Percentiles rank a stretch among this genome's conserved stretches.
phyloP scores from a whole-genome alignment of 2,888 invertebrate species.

The Campopleginae sp. region DNA sequence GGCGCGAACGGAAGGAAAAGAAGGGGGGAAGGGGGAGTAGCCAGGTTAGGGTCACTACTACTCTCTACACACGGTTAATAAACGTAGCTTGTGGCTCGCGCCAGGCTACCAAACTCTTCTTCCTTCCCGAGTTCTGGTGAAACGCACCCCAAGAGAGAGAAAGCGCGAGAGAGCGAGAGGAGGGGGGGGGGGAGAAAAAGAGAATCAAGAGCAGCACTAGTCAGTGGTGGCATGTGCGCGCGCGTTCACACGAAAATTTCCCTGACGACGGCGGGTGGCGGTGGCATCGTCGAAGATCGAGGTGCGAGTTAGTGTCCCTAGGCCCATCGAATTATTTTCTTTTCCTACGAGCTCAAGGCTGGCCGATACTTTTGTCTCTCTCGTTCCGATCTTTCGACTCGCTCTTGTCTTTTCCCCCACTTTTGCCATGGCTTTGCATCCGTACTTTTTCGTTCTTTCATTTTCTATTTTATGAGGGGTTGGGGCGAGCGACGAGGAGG shows the following conservation, averaged over 20 bases:
- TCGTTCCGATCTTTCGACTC: constrained; percentile 49
- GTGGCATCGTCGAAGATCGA: constrained; percentile 77
- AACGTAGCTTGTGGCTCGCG: constrained; percentile 65
- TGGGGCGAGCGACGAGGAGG: not conserved
- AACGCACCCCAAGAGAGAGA: constrained; percentile 56
- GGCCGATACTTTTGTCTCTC: constrained; percentile 29
- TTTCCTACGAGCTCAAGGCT: not conserved
- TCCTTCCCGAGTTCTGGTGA: constrained; percentile 51
- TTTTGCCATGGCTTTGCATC: constrained; percentile 20
- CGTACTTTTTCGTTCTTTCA: not conserved
- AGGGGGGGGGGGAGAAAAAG: not conserved
- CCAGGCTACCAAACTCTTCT: constrained; percentile 61
- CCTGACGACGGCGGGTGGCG: constrained; percentile 72
- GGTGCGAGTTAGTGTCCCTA: constrained; percentile 80
- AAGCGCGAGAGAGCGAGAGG: not conserved
- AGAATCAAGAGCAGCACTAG: constrained; percentile 42
- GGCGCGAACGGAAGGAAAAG: constrained; percentile 5
- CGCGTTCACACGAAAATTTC: constrained; percentile 76
- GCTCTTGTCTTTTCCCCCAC: constrained; percentile 49
- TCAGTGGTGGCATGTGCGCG: constrained; percentile 68
- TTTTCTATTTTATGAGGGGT: constrained; percentile 9
- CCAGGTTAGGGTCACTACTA: constrained; percentile 53
- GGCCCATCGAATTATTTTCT: constrained; percentile 75
- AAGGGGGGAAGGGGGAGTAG: constrained; percentile 8
- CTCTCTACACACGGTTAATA: constrained; percentile 46